phyloP scores from a whole-genome alignment of 2,113 vertebrate species.

The Pollimyrus isidori region DNA sequence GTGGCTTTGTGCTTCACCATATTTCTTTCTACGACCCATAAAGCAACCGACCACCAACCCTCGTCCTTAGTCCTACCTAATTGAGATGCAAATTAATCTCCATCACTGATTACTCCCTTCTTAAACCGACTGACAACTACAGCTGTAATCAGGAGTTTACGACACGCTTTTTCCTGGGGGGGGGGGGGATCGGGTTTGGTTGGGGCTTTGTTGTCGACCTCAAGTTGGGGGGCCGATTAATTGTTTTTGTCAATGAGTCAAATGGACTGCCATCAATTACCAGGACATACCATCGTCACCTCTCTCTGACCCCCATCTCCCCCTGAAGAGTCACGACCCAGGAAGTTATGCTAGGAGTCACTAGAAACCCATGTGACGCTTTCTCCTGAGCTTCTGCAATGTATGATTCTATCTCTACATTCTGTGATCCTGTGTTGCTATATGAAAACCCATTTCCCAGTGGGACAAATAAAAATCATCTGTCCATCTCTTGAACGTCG shows the following conservation, averaged over 20 bases:
- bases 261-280: conserved; percentile 1
- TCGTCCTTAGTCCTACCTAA: conserved; percentile 70
- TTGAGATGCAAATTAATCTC: conserved; percentile 96
- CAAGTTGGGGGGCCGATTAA: neutral
- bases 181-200: conserved; percentile 16
- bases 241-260: conserved; percentile 6
- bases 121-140: conserved; percentile 86
- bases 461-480: neutral
- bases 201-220: conserved; percentile 19
- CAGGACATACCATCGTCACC: neutral
- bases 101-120: conserved; percentile 87
- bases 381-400: neutral
- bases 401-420: neutral
- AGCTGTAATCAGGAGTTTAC: conserved; percentile 83
- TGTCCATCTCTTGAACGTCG: neutral
- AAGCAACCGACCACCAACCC: conserved; percentile 61
- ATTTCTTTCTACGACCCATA: conserved; percentile 72
- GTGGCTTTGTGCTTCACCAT: conserved; percentile 72
- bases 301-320: no score
- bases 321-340: neutral
- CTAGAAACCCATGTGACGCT: neutral
- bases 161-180: conserved; percentile 42
- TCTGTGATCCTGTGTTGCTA: neutral
- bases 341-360: neutral
- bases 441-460: neutral